Evolutionary conservation across 2,888 invertebrate genomes (phyloP), one percentile per base, ranked within the genome.

Genomic region (Bruchidius siliquastri): DNA sequence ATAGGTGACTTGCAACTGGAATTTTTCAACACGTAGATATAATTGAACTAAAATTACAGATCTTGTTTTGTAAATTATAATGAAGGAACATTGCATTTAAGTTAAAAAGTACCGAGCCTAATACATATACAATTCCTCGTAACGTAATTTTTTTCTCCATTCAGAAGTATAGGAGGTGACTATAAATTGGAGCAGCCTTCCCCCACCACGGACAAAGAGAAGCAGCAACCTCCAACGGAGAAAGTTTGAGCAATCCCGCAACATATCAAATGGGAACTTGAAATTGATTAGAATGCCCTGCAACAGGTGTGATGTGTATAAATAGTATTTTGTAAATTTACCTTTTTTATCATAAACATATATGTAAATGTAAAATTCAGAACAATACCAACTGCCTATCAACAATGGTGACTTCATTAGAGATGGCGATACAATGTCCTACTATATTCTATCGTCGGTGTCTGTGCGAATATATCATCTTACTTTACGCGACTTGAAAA

Each of bases 221-320:
- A 72, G 68, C 21, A 22, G 68, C 68, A 68, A 49, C 70, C 66
- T 49, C 77, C 76, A 68, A 77, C 79, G 32, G 79, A 80, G 74
- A 79, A 81, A 72, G 81, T 81, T 78, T 83, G 82, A 83, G 79
- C 77, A 77, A 77, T 77, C 77, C 78, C 76, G 79, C 78, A 78
- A 85, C 85, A 85, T 85, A 85, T 85, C 85, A 85, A 79, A 80
- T 76, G 81, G 81, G 82, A 83, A 81, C 79, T 80, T 81, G 78
- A 74, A 71, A 72, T 72, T 26, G 70, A 73, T 75, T 75, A 73
- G 83, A 82, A 82, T 82, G 82, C 21, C 22, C 21, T 20, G 21
- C 8, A 68, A 21, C 21, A 21, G 68, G 82, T 81, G 75, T 78
- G 81, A 80, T 79, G 80, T 79, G 78, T 80, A 79, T 82, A 81